Evolutionary conservation across 2,888 invertebrate species (phyloP).

Genomic region (Drosophila hamatofila): DNA sequence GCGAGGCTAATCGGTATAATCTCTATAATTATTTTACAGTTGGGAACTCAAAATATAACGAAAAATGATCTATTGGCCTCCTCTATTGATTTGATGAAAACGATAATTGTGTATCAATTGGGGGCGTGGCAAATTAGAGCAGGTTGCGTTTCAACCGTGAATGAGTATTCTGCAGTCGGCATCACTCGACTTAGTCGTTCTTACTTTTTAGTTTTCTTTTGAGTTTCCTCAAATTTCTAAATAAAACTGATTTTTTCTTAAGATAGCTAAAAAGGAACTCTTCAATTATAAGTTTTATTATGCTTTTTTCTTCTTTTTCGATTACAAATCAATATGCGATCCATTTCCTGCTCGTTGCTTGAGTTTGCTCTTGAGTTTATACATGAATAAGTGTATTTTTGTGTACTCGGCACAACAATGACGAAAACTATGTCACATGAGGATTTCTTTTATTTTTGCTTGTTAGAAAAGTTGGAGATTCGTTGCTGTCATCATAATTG

Average conservation of each 20-base stretch:
- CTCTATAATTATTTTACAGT: too few species aligned
- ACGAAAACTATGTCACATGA: not conserved
- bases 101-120: too few species aligned
- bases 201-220: not conserved
- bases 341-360: not conserved
- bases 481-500: slow-evolving; percentile 6
- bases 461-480: not conserved
- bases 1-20: too few species aligned
- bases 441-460: not conserved
- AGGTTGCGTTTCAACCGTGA: too few species aligned
- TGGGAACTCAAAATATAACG: too few species aligned
- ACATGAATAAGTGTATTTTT: slow-evolving; percentile 6
- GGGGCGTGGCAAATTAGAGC: too few species aligned
- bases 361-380: not conserved
- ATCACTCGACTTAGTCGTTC: too few species aligned
- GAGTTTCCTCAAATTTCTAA: not conserved
- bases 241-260: not conserved
- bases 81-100: too few species aligned
- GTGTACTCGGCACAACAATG: not conserved
- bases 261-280: not conserved
- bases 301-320: not conserved
- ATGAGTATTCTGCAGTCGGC: too few species aligned
- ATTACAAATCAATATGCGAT: not conserved
- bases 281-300: not conserved
- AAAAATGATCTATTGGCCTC: too few species aligned